Conservation (phyloP, 2,888 invertebrate species). For the Meganola albula region DNA sequence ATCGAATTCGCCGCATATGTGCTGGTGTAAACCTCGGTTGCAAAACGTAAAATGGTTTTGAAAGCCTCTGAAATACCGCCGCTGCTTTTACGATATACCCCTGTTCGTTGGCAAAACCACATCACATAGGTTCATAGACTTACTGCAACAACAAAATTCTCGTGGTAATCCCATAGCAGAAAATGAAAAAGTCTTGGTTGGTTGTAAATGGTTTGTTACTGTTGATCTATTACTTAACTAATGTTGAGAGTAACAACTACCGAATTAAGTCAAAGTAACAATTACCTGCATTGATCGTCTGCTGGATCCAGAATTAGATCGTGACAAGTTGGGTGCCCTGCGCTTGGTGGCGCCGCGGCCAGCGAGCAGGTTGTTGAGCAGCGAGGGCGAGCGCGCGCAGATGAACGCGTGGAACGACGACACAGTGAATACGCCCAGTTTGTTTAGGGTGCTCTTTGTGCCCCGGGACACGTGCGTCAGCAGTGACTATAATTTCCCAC, state of each 20-base stretch:
- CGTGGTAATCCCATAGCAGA: no score
- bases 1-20: slow-evolving; percentile 15
- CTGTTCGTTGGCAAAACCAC: no score
- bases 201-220: no score
- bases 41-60: slow-evolving; percentile 18
- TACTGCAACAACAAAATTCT: no score
- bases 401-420: slow-evolving; percentile 99
- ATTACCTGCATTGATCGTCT: slow-evolving; percentile 89
- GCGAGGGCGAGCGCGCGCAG: slow-evolving; percentile 95
- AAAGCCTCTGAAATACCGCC: no score
- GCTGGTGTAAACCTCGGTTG: slow-evolving; percentile 11
- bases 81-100: no score
- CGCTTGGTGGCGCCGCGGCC: slow-evolving; percentile 94
- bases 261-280: not conserved
- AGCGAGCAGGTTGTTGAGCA: slow-evolving; percentile 93
- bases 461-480: slow-evolving; percentile 96
- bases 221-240: no score
- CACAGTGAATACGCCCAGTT: slow-evolving; percentile 97
- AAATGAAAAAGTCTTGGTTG: no score
- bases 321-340: slow-evolving; percentile 91
- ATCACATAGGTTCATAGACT: no score
- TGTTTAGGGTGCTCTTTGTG: slow-evolving; percentile 95
- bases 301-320: slow-evolving; percentile 93
- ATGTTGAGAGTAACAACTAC: no score
- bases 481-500: no score